Conservation (phyloP, 92 coral and sea anemone species). For the Zoanthus gigantus region DNA sequence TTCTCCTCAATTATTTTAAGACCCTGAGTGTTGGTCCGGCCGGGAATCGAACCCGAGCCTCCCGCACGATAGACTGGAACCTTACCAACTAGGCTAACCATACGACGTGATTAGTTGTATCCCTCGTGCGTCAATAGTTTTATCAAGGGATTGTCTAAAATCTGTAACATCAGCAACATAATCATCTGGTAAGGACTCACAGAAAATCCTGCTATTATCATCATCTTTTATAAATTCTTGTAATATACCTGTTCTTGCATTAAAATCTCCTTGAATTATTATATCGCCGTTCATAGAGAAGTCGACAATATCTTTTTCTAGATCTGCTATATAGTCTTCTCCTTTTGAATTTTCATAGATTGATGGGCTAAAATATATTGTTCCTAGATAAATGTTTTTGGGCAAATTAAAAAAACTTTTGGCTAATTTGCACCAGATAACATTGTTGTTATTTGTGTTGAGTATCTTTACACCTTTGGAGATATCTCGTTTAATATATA, state of each 20-base stretch:
- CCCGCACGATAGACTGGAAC: too few relatives aligned
- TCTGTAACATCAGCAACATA: not conserved
- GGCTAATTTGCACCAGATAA: conserved; percentile 15
- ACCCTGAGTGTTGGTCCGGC: too few relatives aligned
- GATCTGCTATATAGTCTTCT: not conserved
- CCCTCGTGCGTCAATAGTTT: not conserved
- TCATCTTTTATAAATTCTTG: not conserved
- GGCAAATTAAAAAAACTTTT: not conserved
- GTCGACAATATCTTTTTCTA: not conserved
- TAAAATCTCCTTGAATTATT: not conserved
- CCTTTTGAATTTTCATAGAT: not conserved
- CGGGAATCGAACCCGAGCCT: too few relatives aligned
- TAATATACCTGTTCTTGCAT: not conserved
- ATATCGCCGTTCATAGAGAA: not conserved
- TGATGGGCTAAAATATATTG: conserved; percentile 22
- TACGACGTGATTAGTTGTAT: not conserved
- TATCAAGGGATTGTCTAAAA: not conserved
- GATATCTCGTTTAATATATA: conserved; percentile 28
- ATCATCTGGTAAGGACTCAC: not conserved
- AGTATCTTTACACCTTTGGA: conserved; percentile 12
- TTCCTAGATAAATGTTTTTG: conserved; percentile 15
- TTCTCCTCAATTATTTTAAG: too few relatives aligned
- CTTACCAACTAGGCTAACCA: too few relatives aligned
- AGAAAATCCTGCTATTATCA: not conserved
- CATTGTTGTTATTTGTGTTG: not conserved